Evolutionary conservation across 2,888 invertebrate genomes (phyloP).

Genomic region (Agrotis segetum): DNA sequence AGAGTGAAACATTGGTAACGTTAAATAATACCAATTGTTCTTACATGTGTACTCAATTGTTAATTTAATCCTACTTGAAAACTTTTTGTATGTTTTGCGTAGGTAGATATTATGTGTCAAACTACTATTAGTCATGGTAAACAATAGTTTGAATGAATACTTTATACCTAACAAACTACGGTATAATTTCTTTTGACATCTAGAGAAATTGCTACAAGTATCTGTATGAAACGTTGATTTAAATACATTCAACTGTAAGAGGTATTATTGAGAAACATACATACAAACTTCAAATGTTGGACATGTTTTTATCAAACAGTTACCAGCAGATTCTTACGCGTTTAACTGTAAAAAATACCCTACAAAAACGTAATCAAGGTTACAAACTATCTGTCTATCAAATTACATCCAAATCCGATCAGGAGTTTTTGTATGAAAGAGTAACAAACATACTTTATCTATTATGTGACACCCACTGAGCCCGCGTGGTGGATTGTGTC

Average conservation of each 20-base stretch:
- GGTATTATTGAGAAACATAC: too few species aligned
- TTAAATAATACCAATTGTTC: constrained; percentile 2
- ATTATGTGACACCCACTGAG: too few species aligned
- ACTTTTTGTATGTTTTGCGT: not conserved
- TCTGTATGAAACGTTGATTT: not conserved
- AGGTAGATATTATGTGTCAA: not conserved
- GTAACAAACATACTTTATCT: too few species aligned
- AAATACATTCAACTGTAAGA: not conserved
- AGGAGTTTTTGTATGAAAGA: too few species aligned
- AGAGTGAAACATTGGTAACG: not conserved
- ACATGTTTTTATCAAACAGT: too few species aligned
- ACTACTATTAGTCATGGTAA: not conserved
- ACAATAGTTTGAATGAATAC: not conserved
- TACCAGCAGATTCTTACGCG: too few species aligned
- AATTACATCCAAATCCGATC: too few species aligned
- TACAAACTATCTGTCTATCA: too few species aligned
- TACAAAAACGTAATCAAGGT: too few species aligned
- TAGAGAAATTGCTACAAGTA: not conserved
- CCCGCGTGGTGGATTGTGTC: too few species aligned
- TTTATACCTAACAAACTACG: not conserved
- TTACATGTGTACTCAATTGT: constrained; percentile 6
- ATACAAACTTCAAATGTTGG: too few species aligned
- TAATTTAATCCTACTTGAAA: constrained; percentile 18
- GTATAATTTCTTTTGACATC: not conserved
- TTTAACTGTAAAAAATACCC: too few species aligned